Base-by-base conservation (phyloP, 1,140 invertebrate species). In the Ectropis grisescens region DNA sequence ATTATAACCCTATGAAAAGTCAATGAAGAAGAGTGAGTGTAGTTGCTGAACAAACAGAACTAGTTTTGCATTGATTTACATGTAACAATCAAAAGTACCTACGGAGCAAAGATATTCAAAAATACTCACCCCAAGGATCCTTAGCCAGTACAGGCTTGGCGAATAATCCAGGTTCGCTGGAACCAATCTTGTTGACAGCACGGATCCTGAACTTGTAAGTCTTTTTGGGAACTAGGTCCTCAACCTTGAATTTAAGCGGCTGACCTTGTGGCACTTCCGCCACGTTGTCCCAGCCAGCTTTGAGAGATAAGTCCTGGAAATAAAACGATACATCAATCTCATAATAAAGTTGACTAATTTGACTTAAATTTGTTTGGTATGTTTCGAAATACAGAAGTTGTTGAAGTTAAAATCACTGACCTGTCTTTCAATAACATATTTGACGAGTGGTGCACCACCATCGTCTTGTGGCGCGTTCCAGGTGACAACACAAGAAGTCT, bases 381-480 rank as follows among this genome's bases (percentile, higher is more conserved):
- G 19, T 22, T 5, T 22, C 19, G 9, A 22, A 22, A 5, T 4
- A 4, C 9, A 5, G 8, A 14, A 22, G 10, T 8, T 1, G 7
- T 15, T 29, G 22, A 12, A 34, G 30, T 33, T 2, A 25, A 14
- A 27, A 1, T 12, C 8, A 26, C 15, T 50, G 47, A 99, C 97
- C 81, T 97, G 92, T 76, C 95, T 89, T 84, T 99, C 98, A 51
- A 99, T 90, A 8, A 97, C 80, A 65, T 99, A 99, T 79, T 97
- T 93, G 2, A 87, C 85, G 28, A 99, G 88, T 2, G 95, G 93
- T 31, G 91, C 82, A 28, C 96, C 96, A 64, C 98, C 98, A 70
- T 98, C 94, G 64, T 99, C 97, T 57, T 90, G 88, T 0, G 95
- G 94, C 35, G 90, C 85, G 52, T 97, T 95, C 93, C 97, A 99